phyloP scores from a whole-genome alignment of 30 jellyfish, hydroid and myxozoan genomes.

The Aurelia sp. region DNA sequence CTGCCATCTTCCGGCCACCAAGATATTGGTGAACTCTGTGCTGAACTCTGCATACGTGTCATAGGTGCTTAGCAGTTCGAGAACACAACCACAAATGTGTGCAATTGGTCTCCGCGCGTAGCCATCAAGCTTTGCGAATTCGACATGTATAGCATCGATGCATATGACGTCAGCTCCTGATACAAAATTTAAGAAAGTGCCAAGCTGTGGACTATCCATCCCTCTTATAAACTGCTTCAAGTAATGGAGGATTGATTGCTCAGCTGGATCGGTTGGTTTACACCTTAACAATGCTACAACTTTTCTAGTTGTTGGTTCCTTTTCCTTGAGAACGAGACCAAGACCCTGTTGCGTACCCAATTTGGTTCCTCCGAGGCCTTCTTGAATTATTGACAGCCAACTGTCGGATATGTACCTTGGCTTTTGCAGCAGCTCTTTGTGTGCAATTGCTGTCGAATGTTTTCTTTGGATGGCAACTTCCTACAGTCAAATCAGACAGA shows the following conservation, averaged over 20 bases:
- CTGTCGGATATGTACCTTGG: constrained; percentile 15
- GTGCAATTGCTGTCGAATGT: constrained; percentile 7
- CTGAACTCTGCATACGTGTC: constrained; percentile 26
- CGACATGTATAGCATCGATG: constrained; percentile 1
- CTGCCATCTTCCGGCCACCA: constrained; percentile 10
- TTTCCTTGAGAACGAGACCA: background rate
- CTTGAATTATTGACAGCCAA: constrained; percentile 10
- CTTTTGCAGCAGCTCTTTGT: constrained; percentile 35
- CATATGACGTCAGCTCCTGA: constrained; percentile 40
- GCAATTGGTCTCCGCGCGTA: constrained; percentile 33
- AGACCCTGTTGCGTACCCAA: background rate
- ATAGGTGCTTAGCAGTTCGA: constrained; percentile 40
- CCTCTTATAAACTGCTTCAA: constrained; percentile 25
- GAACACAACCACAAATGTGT: constrained; percentile 45
- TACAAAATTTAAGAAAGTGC: constrained; percentile 7
- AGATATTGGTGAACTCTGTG: constrained; percentile 4
- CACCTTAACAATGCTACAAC: constrained; percentile 20
- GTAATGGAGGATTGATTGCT: background rate
- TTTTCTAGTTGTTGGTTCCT: constrained; percentile 22
- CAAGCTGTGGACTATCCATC: background rate
- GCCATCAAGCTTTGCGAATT: constrained; percentile 7
- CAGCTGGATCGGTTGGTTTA: constrained; percentile 13
- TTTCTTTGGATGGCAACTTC: constrained; percentile 20
- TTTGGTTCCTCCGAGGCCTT: constrained; percentile 1
- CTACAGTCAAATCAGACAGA: constrained; percentile 7